These are phyloP conservation scores for Luehdorfia chinensis DNA, from an alignment of 1,140 invertebrate species.

Conservation along the genomic window DNA sequence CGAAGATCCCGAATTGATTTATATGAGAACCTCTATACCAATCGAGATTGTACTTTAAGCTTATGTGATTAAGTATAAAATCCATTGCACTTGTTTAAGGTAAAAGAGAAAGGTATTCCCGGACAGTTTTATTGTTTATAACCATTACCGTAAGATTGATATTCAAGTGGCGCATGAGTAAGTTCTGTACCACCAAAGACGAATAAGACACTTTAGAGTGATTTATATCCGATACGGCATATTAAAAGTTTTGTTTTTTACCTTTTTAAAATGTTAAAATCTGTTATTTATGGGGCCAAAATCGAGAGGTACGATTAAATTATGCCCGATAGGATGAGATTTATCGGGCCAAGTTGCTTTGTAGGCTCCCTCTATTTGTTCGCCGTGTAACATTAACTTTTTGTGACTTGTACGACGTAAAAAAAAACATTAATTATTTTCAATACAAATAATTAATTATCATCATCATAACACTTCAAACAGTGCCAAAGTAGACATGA, in stretches of 20 bases:
- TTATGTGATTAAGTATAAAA: neutral
- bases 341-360: constrained; percentile 34
- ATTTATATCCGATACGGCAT: constrained; percentile 51
- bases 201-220: constrained; percentile 46
- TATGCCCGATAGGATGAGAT: constrained; percentile 42
- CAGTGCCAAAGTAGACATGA: too few species aligned
- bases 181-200: constrained; percentile 45
- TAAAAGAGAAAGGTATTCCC: neutral
- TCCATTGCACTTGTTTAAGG: neutral
- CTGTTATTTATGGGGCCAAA: constrained; percentile 50
- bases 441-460: too few species aligned
- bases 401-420: constrained; percentile 3
- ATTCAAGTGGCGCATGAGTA: constrained; percentile 7
- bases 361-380: constrained; percentile 26
- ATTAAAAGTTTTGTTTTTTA: constrained; percentile 54
- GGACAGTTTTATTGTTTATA: constrained; percentile 3
- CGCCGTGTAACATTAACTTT: constrained; percentile 10
- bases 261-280: constrained; percentile 50
- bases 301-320: constrained; percentile 52
- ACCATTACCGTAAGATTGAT: neutral
- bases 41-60: constrained; percentile 10
- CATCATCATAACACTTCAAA: too few species aligned
- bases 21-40: constrained; percentile 39
- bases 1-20: constrained; percentile 47
- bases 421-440: too few species aligned